These are phyloP conservation scores for Platycnemis pennipes DNA, from an alignment of 2,888 invertebrate genomes.

Conservation along the genomic window DNA sequence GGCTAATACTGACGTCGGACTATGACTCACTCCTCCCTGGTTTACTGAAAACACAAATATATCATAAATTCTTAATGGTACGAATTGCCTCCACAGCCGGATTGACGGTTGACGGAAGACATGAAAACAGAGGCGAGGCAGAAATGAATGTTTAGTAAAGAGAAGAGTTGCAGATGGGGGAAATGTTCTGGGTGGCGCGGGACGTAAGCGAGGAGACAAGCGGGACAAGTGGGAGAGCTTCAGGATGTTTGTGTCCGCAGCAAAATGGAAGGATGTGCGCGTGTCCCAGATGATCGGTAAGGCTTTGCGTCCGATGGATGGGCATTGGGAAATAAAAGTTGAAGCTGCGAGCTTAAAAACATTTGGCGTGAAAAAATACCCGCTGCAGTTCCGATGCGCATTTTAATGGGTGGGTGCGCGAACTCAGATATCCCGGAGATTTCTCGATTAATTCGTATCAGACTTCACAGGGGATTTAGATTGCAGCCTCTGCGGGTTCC, in stretches of 20 bases:
- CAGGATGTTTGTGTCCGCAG: not conserved
- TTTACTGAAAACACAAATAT: no score
- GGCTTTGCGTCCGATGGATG: not conserved
- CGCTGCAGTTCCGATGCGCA: slow-evolving; percentile 15
- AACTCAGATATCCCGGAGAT: not conserved
- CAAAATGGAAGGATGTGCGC: not conserved
- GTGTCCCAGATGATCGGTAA: not conserved
- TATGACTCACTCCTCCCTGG: no score
- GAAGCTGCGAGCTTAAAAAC: not conserved
- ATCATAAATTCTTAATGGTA: no score
- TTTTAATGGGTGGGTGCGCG: slow-evolving; percentile 1
- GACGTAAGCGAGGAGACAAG: not conserved
- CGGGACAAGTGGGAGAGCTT: not conserved
- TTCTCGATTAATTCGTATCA: not conserved
- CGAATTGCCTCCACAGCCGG: no score
- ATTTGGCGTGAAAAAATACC: not conserved
- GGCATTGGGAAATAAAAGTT: not conserved
- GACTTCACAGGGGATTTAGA: not conserved
- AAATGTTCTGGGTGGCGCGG: not conserved
- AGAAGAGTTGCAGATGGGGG: not conserved
- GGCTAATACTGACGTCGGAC: no score
- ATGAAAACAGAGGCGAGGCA: not conserved
- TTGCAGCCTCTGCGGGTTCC: not conserved
- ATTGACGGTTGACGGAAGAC: no score
- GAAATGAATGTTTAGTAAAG: not conserved